Evolutionary conservation across 2,797 vertebrate species (phyloP).

Genomic region (Spea hammondii): DNA sequence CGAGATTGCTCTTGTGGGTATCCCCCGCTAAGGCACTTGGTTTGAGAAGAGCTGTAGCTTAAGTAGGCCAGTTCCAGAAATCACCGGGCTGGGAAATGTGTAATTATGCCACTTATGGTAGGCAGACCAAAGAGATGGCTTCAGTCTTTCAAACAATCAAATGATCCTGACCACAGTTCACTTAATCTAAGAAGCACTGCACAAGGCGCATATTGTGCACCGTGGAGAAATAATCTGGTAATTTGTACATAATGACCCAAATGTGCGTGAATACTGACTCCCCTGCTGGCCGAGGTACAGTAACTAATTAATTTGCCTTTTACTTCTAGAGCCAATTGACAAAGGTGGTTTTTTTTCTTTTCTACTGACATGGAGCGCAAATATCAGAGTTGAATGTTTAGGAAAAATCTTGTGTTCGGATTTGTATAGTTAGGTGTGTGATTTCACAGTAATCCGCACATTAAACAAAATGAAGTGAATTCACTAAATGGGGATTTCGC

Average conservation of each 20-base stretch:
- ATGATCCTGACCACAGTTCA: not conserved
- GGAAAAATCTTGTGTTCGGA: too few species aligned
- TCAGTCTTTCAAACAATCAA: not conserved
- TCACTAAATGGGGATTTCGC: too few species aligned
- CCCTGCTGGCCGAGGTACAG: conserved; percentile 1
- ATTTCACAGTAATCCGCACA: too few species aligned
- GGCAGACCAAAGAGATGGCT: conserved; percentile 1
- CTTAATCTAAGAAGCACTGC: not conserved
- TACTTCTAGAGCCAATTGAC: not conserved
- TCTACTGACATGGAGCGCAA: not conserved
- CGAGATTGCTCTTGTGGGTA: not conserved
- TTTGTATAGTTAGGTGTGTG: too few species aligned
- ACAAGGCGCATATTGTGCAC: not conserved
- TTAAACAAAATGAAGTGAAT: too few species aligned
- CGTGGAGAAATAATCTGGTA: conserved; percentile 18
- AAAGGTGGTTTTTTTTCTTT: not conserved
- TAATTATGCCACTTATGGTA: conserved; percentile 17
- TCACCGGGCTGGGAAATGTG: not conserved
- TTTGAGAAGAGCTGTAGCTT: not conserved
- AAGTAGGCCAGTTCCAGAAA: not conserved
- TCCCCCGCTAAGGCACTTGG: not conserved
- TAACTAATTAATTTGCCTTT: conserved; percentile 9
- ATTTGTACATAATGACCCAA: not conserved
- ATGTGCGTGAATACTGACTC: not conserved
- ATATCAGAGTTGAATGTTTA: too few species aligned